Percentiles rank a stretch among this genome's conserved stretches.
phyloP scores from a whole-genome alignment of 92 coral and sea anemone species.

The Parazoanthus atlanticus region DNA sequence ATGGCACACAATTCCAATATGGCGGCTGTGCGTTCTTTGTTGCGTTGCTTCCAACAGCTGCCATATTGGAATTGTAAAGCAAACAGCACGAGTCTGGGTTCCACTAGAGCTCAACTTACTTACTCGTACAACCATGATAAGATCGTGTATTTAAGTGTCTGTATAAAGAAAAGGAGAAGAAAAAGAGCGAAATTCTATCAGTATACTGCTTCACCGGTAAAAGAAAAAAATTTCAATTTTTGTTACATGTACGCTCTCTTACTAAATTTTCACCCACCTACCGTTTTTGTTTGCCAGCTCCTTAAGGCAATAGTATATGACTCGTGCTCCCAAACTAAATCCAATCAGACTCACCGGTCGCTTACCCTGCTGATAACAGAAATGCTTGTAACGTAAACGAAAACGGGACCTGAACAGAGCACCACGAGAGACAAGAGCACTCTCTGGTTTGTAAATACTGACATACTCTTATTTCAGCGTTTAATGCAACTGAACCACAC shows the following conservation, averaged over 20 bases:
- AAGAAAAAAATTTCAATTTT: background rate
- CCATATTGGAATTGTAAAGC: too few relatives aligned
- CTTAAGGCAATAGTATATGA: constrained; percentile 82
- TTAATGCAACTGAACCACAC: too few relatives aligned
- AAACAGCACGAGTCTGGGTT: too few relatives aligned
- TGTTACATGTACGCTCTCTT: background rate
- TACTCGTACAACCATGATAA: too few relatives aligned
- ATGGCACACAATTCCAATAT: too few relatives aligned
- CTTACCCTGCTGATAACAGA: constrained; percentile 57
- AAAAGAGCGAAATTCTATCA: background rate
- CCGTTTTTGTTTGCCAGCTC: constrained; percentile 65
- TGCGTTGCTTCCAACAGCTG: too few relatives aligned
- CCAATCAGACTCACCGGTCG: constrained; percentile 90
- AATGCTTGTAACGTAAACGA: background rate
- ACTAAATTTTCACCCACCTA: too few relatives aligned
- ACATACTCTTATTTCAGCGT: too few relatives aligned
- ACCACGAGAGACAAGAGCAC: background rate
- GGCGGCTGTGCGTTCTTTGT: too few relatives aligned
- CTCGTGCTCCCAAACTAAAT: constrained; percentile 95
- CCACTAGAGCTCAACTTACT: too few relatives aligned
- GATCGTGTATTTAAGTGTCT: too few relatives aligned
- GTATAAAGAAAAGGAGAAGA: background rate
- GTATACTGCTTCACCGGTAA: background rate
- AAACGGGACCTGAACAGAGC: background rate
- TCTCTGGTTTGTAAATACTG: background rate